phyloP scores from a whole-genome alignment of 2,113 vertebrate genomes.

The Erythrocebus patas region DNA sequence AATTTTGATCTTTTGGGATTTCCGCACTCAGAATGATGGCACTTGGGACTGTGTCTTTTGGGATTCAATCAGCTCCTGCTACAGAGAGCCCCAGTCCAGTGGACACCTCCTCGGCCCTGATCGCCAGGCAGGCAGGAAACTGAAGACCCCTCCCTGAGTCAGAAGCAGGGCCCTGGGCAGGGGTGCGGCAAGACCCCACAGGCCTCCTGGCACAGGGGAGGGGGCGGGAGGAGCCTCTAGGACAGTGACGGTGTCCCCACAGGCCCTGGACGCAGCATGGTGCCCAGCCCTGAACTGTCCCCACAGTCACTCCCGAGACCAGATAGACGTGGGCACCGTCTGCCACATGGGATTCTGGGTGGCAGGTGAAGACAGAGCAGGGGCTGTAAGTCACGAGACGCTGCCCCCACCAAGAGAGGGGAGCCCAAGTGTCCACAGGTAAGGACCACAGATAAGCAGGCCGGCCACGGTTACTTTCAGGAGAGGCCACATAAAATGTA shows the following conservation, averaged over 20 bases:
- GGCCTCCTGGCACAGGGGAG: neutral
- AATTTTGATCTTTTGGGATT: neutral
- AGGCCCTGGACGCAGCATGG: neutral
- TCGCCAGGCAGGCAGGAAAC: neutral
- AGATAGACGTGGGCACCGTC: too few species aligned
- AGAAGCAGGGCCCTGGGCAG: neutral
- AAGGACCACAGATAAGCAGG: neutral
- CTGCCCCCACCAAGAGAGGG: neutral
- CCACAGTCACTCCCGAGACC: neutral
- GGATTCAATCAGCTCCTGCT: neutral
- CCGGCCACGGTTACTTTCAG: neutral
- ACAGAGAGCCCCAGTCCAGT: rapidly evolving
- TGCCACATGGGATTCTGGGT: neutral
- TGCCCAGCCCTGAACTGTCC: neutral
- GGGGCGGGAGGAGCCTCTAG: neutral
- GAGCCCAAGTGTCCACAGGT: rapidly evolving
- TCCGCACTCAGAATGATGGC: neutral
- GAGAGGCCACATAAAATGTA: too few species aligned
- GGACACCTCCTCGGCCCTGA: neutral
- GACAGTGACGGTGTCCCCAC: neutral
- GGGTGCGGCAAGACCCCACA: rapidly evolving
- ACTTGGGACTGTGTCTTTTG: neutral
- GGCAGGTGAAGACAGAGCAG: too few species aligned
- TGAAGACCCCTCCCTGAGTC: neutral
- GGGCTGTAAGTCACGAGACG: rapidly evolving